These are phyloP conservation scores for Rhinoraja longicauda DNA, from an alignment of 2,797 vertebrate genomes.

Conservation along the genomic window DNA sequence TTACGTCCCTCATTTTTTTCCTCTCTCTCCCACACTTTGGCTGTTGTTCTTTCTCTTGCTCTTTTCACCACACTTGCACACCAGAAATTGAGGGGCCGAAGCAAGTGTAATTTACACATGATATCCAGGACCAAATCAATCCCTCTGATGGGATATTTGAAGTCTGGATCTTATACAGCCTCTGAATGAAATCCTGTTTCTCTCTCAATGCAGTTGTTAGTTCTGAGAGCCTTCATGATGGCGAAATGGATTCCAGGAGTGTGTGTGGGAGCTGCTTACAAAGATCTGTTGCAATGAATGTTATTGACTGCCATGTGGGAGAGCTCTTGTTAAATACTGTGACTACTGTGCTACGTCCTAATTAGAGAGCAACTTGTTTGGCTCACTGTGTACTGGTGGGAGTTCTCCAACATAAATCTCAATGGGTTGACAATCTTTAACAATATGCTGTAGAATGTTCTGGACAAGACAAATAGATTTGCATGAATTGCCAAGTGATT, in stretches of 20 bases:
- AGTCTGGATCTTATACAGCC: neutral
- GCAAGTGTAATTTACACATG: neutral
- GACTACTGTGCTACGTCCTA: constrained; percentile 3
- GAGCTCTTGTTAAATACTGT: constrained; percentile 20
- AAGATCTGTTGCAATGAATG: constrained; percentile 24
- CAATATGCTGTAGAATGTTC: constrained; percentile 25
- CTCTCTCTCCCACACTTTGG: neutral
- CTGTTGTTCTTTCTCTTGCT: no score
- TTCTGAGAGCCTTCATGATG: constrained; percentile 9
- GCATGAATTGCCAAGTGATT: constrained; percentile 26
- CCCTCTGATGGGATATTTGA: neutral
- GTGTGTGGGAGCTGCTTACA: constrained; percentile 10
- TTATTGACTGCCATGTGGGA: neutral
- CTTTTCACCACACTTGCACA: neutral
- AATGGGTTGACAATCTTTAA: constrained; percentile 33
- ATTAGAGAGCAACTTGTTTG: constrained; percentile 20
- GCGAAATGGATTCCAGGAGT: neutral
- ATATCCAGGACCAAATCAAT: neutral
- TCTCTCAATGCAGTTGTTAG: neutral
- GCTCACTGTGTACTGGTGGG: neutral
- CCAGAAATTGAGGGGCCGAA: neutral
- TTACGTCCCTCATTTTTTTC: neutral
- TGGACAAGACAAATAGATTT: constrained; percentile 2
- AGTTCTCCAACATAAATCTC: constrained; percentile 14
- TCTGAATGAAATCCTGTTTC: neutral